Evolutionary conservation across 2,113 vertebrate species (phyloP), one percentile per base, ranked within the genome.

Genomic region (Thermophis baileyi): DNA sequence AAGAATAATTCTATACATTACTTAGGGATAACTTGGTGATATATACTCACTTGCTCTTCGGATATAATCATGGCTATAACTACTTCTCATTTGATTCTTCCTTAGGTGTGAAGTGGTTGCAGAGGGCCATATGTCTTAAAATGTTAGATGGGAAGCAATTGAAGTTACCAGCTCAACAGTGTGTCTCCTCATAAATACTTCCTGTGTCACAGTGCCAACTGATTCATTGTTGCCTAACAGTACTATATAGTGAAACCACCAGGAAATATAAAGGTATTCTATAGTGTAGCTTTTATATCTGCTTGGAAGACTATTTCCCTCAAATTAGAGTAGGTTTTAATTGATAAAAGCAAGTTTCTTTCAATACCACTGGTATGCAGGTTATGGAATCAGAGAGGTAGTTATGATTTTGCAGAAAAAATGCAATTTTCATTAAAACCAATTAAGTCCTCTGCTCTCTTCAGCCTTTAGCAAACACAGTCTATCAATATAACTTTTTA

Each of bases 381-480:
- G 10, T 69, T 90, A 8, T 87, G 88, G 40, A 86, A 16, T 54
- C 49, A 35, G 40, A 11, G 90, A 93, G 69, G 16, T 49, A 81
- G 25, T 3, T 27, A 27, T 53, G 81, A 89, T 24, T 89, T 1
- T 47, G 0, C 0, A 3, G 18, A 81, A 16, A 53, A 51, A n/a
- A 24, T 40, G 5, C 22, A 92, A 1, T 93, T 94, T 87, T 53
- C 47, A 53, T 40, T 94, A 51, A 88, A 55, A 81, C 93, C 44
- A 88, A 90, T 85, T 91, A 95, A 2, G 90, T 69, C 30, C 2
- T 69, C 63, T 69, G 5, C 63, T 69, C 14, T 69, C 30, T 69
- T 69, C 30, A 35, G 30, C 30, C 12, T 69, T 69, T 69, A n/a
- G 30, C 60, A 69, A 69, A 69, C 16, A 69, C 30, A 69, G 14